These are phyloP conservation scores for Temnopleurus reevesii DNA, from an alignment of 53 echinoderm and acorn worm genomes.

Conservation along the genomic window DNA sequence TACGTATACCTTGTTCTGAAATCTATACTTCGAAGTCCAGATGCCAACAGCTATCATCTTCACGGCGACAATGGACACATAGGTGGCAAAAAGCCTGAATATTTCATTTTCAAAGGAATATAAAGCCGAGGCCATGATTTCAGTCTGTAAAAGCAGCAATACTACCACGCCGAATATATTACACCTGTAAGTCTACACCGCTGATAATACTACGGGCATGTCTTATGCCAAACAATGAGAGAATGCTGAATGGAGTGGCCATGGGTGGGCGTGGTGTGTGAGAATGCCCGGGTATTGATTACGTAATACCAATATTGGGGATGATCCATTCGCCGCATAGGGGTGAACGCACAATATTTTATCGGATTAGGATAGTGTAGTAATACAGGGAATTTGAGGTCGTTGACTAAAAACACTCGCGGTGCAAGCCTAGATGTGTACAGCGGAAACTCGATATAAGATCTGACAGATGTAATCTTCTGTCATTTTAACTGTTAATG, in stretches of 20 bases:
- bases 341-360: too few species aligned
- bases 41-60: slow-evolving; percentile 39
- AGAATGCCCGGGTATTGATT: background rate
- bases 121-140: background rate
- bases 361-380: too few species aligned
- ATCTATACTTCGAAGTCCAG: slow-evolving; percentile 7
- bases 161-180: background rate
- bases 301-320: background rate
- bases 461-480: too few species aligned
- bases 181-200: background rate
- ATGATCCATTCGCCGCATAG: background rate
- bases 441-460: too few species aligned
- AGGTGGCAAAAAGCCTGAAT: slow-evolving; percentile 38
- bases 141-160: background rate
- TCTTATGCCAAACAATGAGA: background rate
- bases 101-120: slow-evolving; percentile 48
- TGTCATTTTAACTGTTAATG: too few species aligned
- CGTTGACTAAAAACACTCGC: too few species aligned
- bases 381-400: too few species aligned
- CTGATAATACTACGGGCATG: too few species aligned
- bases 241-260: background rate
- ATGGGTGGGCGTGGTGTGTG: background rate
- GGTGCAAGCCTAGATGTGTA: too few species aligned
- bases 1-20: slow-evolving; percentile 40
- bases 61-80: background rate